Conservation (phyloP, 2,888 invertebrate species). For the Drosophila parthenogenetica region DNA sequence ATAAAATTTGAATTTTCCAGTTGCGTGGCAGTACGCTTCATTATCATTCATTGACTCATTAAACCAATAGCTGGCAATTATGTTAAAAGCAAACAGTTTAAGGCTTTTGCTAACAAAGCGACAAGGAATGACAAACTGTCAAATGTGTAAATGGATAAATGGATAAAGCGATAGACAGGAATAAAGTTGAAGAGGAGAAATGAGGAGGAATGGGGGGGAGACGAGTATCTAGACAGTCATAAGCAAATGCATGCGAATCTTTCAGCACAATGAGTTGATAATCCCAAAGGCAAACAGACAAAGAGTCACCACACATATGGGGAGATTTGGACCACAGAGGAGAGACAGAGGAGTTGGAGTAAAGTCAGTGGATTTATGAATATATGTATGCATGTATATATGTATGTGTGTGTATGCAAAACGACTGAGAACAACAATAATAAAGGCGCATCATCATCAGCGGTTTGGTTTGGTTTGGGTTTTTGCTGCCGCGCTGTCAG, state of each 20-base stretch:
- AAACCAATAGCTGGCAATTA: conserved; percentile 60
- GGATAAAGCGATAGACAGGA: conserved; percentile 45
- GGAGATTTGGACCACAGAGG: neutral
- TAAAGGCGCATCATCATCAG: conserved; percentile 79
- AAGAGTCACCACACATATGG: conserved; percentile 16
- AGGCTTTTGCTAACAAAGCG: conserved; percentile 22
- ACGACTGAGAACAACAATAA: conserved; percentile 78
- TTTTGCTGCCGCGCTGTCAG: conserved; percentile 65
- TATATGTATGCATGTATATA: neutral
- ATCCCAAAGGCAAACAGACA: conserved; percentile 71
- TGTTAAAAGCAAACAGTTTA: conserved; percentile 50
- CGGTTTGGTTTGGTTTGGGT: conserved; percentile 30
- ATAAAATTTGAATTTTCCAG: conserved; percentile 1
- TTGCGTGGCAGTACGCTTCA: conserved; percentile 18
- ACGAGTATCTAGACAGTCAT: conserved; percentile 25
- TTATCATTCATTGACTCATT: conserved; percentile 35
- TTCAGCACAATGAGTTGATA: conserved; percentile 75
- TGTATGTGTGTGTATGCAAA: conserved; percentile 46
- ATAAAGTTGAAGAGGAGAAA: neutral
- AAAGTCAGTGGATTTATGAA: neutral
- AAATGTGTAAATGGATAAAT: conserved; percentile 62
- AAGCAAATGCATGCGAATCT: conserved; percentile 45
- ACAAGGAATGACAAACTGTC: conserved; percentile 42
- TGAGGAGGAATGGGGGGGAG: neutral
- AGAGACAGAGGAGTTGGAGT: neutral